Conservation (phyloP, 2,113 vertebrate species). For the Micromys minutus region DNA sequence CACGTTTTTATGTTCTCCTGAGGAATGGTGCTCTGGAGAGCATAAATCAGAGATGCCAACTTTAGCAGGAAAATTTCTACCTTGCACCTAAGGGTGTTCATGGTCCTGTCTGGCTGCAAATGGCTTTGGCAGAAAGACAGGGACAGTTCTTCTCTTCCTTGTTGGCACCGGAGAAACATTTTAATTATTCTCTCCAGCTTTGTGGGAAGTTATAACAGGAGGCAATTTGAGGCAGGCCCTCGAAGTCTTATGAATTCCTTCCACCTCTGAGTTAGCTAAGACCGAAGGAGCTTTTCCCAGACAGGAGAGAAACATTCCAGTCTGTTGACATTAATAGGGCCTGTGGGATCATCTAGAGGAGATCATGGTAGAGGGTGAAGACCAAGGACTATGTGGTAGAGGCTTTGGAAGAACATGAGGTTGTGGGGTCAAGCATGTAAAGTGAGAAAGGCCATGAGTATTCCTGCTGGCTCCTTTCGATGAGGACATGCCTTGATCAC, state of each 20-base stretch:
- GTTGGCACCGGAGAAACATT: neutral
- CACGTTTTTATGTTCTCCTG: neutral
- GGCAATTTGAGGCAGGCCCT: neutral
- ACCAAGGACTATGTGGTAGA: neutral
- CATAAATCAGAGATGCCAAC: neutral
- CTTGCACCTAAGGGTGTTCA: neutral
- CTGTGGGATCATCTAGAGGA: neutral
- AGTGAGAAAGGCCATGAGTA: neutral
- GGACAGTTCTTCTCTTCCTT: neutral
- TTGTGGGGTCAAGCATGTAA: neutral
- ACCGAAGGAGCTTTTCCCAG: conserved; percentile 24
- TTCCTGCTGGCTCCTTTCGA: neutral
- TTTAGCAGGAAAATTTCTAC: neutral
- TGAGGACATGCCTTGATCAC: neutral
- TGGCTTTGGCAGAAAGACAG: neutral
- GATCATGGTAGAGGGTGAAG: neutral
- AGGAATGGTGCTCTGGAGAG: neutral
- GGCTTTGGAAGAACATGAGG: conserved; percentile 8
- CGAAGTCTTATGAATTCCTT: conserved; percentile 26
- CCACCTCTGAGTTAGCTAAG: conserved; percentile 18
- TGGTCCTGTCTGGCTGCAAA: neutral
- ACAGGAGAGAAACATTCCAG: conserved; percentile 36
- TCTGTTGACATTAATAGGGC: conserved; percentile 1
- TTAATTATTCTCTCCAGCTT: neutral
- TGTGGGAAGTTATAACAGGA: neutral